Evolutionary conservation across 1,140 invertebrate species (phyloP).

Genomic region (Drosophila erecta): DNA sequence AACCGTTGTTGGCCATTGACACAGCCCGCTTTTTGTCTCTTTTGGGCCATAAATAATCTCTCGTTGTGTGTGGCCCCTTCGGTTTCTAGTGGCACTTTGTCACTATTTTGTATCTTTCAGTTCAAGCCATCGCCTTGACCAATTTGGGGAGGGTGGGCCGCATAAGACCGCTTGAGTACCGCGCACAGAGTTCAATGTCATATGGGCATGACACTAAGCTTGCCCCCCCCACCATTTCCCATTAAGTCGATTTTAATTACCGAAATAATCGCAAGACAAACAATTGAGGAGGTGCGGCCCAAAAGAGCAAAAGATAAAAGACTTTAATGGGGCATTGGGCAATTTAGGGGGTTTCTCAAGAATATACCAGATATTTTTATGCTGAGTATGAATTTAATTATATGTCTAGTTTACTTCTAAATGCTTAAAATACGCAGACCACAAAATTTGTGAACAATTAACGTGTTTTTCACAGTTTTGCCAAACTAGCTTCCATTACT

Average conservation of each 20-base stretch:
- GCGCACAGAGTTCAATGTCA: constrained; percentile 67
- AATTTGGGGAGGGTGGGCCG: constrained; percentile 41
- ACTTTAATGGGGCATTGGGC: constrained; percentile 20
- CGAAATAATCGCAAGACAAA: constrained; percentile 26
- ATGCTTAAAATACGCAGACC: not conserved
- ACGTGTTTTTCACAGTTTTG: not conserved
- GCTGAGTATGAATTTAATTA: too few species aligned
- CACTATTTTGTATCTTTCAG: constrained; percentile 46
- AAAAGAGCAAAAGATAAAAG: constrained; percentile 17
- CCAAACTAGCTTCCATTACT: not conserved
- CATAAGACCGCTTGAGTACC: constrained; percentile 26
- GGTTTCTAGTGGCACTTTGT: constrained; percentile 71
- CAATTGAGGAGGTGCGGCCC: constrained; percentile 18
- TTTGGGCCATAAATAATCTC: constrained; percentile 69
- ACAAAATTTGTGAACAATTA: not conserved
- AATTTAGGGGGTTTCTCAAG: not conserved
- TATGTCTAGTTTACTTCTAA: too few species aligned
- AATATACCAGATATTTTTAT: not conserved
- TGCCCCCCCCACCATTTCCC: not conserved
- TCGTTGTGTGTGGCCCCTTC: constrained; percentile 39
- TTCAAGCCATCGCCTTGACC: constrained; percentile 67
- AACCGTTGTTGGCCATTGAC: constrained; percentile 67
- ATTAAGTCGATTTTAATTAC: constrained; percentile 42
- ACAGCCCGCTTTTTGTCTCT: constrained; percentile 64
- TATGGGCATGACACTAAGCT: constrained; percentile 14